Evolutionary conservation across 1,140 invertebrate species (phyloP), one percentile per base, ranked within the genome.

Genomic region (Agrypnia vestita): DNA sequence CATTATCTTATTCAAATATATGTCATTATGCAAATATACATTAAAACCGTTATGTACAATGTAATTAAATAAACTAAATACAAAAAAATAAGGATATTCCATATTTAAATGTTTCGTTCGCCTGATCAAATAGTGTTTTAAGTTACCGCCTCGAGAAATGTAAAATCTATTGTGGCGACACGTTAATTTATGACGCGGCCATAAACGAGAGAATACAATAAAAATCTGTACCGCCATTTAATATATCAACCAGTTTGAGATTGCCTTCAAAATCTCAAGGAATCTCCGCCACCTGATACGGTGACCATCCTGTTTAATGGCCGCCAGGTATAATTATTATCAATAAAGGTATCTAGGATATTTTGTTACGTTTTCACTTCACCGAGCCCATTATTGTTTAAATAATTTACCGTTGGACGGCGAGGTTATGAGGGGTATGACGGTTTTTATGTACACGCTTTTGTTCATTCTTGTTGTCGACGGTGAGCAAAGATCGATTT

Each of bases 111-210:
- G 59, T 80, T 67, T 43, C 13, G 46, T 59, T 35, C 73, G 11
- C 25, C 79, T 76, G 59, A n/a, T 8, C 46, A n/a, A 67, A 73
- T 59, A 76, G 53, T 74, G 19, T 47, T 62, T 19, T 13, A 51
- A 67, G 12, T 80, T 13, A 44, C 72, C 79, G 73, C 47, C 61
- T 64, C 61, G 73, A 64, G 55, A 53, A 74, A 44, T 44, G 25
- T 61, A 51, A 53, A 74, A 61, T 75, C 79, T 76, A 35, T 75
- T 69, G 79, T 80, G 79, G 49, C 79, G 79, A 80, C 79, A 76
- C 74, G 61, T 75, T 21, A 76, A 80, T 80, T 80, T 80, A 80
- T 47, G 72, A 76, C 19, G 62, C 55, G 69, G n/a, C 55, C 51
- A 15, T 47, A 55, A 53, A 62, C 19, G 12, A 62, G 61, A 67